These are phyloP conservation scores for Aplocera efformata DNA, from an alignment of 2,888 invertebrate species.

Conservation along the genomic window DNA sequence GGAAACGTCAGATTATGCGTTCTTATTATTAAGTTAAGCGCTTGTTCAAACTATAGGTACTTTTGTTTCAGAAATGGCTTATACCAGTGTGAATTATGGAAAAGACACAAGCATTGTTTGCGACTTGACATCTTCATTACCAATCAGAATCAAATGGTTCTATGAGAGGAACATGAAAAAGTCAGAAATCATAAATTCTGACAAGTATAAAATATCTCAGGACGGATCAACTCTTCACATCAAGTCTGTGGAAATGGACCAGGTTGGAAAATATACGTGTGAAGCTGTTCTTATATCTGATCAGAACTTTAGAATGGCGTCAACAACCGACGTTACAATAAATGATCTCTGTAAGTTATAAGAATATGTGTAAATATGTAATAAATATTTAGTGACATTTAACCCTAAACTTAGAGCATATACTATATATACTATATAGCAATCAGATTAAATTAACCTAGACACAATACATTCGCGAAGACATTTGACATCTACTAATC, in stretches of 20 bases:
- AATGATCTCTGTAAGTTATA: conserved; percentile 9
- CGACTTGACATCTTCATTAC: conserved; percentile 13
- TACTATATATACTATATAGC: too few species aligned
- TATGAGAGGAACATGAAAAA: neutral
- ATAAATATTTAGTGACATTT: too few species aligned
- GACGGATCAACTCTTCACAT: conserved; percentile 14
- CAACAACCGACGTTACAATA: conserved; percentile 9
- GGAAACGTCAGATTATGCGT: too few species aligned
- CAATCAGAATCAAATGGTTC: conserved; percentile 21
- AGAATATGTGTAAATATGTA: too few species aligned
- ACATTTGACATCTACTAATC: too few species aligned
- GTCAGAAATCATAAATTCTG: conserved; percentile 8
- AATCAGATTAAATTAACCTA: too few species aligned
- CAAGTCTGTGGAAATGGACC: conserved; percentile 3
- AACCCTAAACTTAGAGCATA: too few species aligned
- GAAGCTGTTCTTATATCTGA: conserved; percentile 7
- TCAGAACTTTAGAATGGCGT: neutral
- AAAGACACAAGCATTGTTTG: conserved; percentile 12
- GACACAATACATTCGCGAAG: too few species aligned
- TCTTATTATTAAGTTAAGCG: too few species aligned
- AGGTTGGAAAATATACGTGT: conserved; percentile 12
- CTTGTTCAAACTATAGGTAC: too few species aligned
- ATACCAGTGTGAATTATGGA: conserved; percentile 12
- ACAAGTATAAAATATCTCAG: conserved; percentile 11
- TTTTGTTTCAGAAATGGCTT: conserved; percentile 13